Conservation (phyloP, 2,888 invertebrate genomes). For the Anagyrus pseudococci region DNA sequence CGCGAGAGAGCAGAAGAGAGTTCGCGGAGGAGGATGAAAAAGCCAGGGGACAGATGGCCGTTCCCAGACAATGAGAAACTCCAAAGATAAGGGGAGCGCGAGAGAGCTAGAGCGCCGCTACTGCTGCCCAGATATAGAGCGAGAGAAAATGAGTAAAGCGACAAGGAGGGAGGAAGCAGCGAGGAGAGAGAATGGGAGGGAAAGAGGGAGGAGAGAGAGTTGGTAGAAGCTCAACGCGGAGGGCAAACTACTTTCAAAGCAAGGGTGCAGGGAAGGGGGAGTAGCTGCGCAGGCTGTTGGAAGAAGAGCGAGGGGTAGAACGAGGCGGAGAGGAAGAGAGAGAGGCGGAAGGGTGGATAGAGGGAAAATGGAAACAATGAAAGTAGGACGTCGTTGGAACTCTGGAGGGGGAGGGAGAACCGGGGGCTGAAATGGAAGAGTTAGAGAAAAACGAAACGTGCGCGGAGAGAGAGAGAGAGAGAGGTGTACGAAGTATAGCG, state of each 20-base stretch:
- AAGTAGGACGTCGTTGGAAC: constrained; percentile 24
- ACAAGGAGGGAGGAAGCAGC: constrained; percentile 18
- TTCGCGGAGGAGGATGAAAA: constrained; percentile 58
- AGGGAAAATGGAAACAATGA: constrained; percentile 23
- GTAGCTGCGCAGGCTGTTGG: too few species aligned
- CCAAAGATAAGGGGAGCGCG: constrained; percentile 59
- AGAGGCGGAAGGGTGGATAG: constrained; percentile 21
- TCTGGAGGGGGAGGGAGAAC: constrained; percentile 17
- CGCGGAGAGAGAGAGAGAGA: too few species aligned
- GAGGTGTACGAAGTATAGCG: too few species aligned
- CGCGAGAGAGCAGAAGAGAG: constrained; percentile 36
- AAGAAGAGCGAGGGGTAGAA: too few species aligned
- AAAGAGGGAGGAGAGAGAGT: constrained; percentile 27
- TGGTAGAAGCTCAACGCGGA: too few species aligned
- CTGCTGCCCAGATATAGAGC: constrained; percentile 3
- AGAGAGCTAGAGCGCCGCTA: constrained; percentile 42
- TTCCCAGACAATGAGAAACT: constrained; percentile 61
- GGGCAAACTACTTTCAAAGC: too few species aligned
- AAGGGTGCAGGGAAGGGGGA: too few species aligned
- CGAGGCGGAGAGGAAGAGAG: constrained; percentile 37
- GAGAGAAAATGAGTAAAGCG: constrained; percentile 37
- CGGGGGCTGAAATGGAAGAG: neutral
- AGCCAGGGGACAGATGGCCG: constrained; percentile 61
- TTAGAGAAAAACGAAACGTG: too few species aligned
- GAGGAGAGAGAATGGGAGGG: constrained; percentile 36